Percentiles rank a stretch among this genome's conserved stretches.
Conservation (phyloP, 2,113 vertebrate genomes). For the Capreolus pygargus region DNA sequence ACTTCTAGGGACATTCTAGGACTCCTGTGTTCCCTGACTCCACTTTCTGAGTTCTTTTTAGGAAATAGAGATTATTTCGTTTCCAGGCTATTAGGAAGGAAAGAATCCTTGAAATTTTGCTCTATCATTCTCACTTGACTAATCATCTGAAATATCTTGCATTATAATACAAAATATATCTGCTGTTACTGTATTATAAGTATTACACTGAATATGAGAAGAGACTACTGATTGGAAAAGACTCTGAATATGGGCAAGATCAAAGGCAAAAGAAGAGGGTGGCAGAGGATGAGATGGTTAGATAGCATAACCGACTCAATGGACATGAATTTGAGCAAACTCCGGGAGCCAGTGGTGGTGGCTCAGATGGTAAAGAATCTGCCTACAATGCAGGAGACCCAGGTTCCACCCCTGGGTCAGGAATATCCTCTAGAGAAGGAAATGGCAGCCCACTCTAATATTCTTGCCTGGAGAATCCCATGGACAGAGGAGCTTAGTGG, state of each 20-base stretch:
- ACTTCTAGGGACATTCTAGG: not conserved
- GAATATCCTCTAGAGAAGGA: not conserved
- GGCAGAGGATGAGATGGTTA: not conserved
- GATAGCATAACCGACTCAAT: not conserved
- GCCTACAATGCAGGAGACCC: not conserved
- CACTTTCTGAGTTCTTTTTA: not conserved
- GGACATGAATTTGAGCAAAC: not conserved
- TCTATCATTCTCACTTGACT: not conserved
- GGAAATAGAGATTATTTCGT: not conserved
- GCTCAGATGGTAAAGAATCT: not conserved
- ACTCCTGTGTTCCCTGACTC: not conserved
- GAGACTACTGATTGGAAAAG: not conserved
- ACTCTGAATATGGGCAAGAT: not conserved
- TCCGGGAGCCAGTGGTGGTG: not conserved
- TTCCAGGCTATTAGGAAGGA: not conserved
- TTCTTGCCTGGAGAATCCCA: not conserved
- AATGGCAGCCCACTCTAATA: not conserved
- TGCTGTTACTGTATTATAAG: not conserved
- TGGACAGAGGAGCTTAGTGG: not conserved
- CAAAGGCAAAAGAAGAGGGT: not conserved
- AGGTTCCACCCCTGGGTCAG: not conserved
- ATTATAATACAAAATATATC: not conserved
- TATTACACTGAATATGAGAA: not conserved
- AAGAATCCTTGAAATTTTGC: not conserved
- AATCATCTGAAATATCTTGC: not conserved